A percentile compares a stretch with the other conserved stretches of the same genome.
phyloP scores from a whole-genome alignment of 1,140 invertebrate species.

The Macrobrachium rosenbergii region DNA sequence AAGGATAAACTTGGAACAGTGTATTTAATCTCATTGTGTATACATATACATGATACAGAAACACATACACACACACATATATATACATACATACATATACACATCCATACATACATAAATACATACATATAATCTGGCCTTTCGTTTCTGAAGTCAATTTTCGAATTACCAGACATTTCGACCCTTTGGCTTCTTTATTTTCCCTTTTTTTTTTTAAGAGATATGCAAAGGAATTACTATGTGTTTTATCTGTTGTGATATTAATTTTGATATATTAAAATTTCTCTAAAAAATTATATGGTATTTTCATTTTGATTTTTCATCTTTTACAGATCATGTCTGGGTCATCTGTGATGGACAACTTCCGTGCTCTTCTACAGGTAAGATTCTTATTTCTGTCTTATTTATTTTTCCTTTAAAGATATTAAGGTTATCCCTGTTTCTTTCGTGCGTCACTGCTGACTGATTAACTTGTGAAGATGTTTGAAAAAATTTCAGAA shows the following conservation, averaged over 20 bases:
- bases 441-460: too few relatives aligned
- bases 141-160: background rate
- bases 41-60: background rate
- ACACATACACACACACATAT: constrained; percentile 5
- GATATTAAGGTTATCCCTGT: too few relatives aligned
- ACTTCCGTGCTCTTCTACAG: constrained; percentile 65
- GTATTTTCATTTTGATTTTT: background rate
- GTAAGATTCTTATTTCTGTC: constrained; percentile 27
- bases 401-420: too few relatives aligned
- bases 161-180: background rate
- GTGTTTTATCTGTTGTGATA: background rate
- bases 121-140: background rate
- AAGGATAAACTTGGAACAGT: too few relatives aligned
- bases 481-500: too few relatives aligned
- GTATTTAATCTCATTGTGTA: too few relatives aligned
- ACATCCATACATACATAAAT: constrained; percentile 6
- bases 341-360: constrained; percentile 65
- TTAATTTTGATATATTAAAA: background rate
- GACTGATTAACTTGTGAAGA: too few relatives aligned
- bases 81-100: constrained; percentile 20
- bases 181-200: background rate
- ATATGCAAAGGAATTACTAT: too few relatives aligned
- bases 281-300: background rate
- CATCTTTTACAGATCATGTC: constrained; percentile 56
- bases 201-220: too few relatives aligned